Evolutionary conservation across 64 coral and sea anemone species (phyloP).

Genomic region (Stichodactyla mertensii): DNA sequence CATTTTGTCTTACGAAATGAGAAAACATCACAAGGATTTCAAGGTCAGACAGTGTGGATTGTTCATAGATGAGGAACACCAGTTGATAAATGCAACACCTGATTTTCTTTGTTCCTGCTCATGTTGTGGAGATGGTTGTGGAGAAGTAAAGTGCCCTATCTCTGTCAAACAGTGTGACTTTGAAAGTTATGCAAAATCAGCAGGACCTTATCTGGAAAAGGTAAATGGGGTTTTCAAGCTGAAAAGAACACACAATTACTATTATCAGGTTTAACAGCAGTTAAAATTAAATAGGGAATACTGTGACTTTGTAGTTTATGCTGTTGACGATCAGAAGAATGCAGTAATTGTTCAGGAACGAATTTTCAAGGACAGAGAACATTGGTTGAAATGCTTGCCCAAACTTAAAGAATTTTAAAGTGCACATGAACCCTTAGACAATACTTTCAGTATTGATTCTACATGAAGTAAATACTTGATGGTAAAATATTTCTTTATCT

Average conservation of each 20-base stretch:
- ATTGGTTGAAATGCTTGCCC: conserved; percentile 35
- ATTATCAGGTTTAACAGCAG: conserved; percentile 41
- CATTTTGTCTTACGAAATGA: conserved; percentile 41
- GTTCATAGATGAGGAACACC: conserved; percentile 20
- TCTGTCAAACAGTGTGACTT: conserved; percentile 33
- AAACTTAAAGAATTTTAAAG: conserved; percentile 32
- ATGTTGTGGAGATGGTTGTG: conserved; percentile 43
- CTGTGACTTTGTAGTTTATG: conserved; percentile 71
- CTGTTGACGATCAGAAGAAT: conserved; percentile 17
- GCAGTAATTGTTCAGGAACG: conserved; percentile 22
- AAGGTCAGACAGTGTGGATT: conserved; percentile 33
- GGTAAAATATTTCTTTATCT: too few species aligned
- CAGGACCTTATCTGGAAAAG: conserved; percentile 36
- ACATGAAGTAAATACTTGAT: too few species aligned
- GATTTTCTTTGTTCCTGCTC: conserved; percentile 48
- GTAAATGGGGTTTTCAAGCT: conserved; percentile 37
- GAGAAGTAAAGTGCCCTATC: conserved; percentile 58
- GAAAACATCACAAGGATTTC: conserved; percentile 37
- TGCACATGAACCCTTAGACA: too few species aligned
- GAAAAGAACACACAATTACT: conserved; percentile 39
- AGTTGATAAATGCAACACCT: conserved; percentile 47
- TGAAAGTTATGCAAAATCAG: neutral
- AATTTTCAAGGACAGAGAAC: conserved; percentile 38
- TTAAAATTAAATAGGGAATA: neutral
- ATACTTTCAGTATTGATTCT: too few species aligned